phyloP scores from a whole-genome alignment of 30 jellyfish, hydroid and myxozoan genomes.

The Aurelia coerulea region DNA sequence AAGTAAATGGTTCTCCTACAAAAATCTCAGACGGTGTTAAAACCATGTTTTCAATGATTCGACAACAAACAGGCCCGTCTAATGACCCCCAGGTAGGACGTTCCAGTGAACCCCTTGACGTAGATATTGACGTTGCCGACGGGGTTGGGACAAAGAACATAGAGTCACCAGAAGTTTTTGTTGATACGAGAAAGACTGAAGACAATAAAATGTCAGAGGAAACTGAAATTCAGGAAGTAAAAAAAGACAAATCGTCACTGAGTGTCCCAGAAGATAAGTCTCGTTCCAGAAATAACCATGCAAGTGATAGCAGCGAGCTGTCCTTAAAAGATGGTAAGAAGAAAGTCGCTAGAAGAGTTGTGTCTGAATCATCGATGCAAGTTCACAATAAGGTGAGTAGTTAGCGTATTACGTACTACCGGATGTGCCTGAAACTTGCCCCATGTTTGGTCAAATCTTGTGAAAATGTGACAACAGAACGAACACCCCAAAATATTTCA shows the following conservation, averaged over 20 bases:
- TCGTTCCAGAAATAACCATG: neutral
- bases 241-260: no score
- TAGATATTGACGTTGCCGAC: neutral
- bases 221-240: no score
- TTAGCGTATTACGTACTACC: neutral
- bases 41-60: constrained; percentile 39
- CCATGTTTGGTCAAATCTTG: no score
- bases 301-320: neutral
- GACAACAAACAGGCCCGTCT: constrained; percentile 24
- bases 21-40: constrained; percentile 34
- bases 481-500: no score
- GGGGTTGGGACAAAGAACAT: neutral
- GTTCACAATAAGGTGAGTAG: constrained; percentile 1
- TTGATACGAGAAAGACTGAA: no score
- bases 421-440: neutral
- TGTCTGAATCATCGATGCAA: constrained; percentile 49
- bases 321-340: neutral
- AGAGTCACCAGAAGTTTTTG: no score
- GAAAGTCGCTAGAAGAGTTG: constrained; percentile 27
- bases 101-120: neutral
- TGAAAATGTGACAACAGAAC: no score
- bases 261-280: no score
- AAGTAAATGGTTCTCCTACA: no score
- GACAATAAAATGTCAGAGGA: no score
- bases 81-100: neutral